Base-by-base conservation (phyloP, 37 sponge, comb jelly and placozoan genomes). In the Chondrilla cf. caribensis region DNA sequence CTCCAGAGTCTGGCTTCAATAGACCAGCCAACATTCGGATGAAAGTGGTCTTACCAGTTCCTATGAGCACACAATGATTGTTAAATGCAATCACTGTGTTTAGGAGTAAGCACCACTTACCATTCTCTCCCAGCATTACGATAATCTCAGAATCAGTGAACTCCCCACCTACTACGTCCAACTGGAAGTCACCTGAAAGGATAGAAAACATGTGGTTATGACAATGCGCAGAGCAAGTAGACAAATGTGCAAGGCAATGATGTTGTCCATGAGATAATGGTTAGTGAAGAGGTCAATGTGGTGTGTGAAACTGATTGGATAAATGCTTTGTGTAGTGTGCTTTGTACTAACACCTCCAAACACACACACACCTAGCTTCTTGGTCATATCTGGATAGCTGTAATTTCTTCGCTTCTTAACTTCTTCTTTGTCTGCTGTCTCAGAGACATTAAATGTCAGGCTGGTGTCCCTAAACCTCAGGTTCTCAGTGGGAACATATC, bases 51-150 rank as follows among this genome's bases (percentile, higher is more conserved):
- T 98, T 98, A 9, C 99, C 99, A 25, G 99, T 96, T 0, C 97
- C 76, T 73, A 39, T 82, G 37, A 25, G 19, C 9, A 62, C 6
- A 19, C 29, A 17, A 55, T 55, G 17, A 11, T 19, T 17, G 11
- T 55, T 17, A 55, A 55, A 55, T 55, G 17, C 17, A 55, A 55
- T 55, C 17, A 19, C 17, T 19, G 11, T 55, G 17, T 19, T 17
- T 55, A 19, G 57, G 11, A 17, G 28, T 33, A 32, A 5, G 32
- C 29, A 80, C 21, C 1, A 6, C 41, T 42, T 25, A 73, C 76
- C 99, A 62, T 98, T 98, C 85, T 98, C 99, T 78, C 99, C 99
- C 65, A 98, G 77, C 97, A 98, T 94, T 29, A 98, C 99, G 79
- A 98, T 94, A 29, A 98, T 96, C 83, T 98, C 99, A 54, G 97